Evolutionary conservation across 2,113 vertebrate genomes (phyloP).

Genomic region (Chaetura pelagica): DNA sequence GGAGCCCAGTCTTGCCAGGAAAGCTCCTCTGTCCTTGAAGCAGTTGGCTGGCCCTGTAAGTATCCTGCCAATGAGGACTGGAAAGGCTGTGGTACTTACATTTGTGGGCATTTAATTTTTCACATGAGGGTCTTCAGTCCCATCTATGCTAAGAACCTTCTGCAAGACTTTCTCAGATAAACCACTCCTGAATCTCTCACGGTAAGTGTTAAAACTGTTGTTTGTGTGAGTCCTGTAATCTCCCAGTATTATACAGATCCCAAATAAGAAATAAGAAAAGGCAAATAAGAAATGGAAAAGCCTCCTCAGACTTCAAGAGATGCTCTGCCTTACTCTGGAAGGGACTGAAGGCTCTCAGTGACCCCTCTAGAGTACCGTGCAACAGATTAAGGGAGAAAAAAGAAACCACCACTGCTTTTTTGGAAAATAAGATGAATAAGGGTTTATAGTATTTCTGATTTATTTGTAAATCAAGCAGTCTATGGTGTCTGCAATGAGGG

Average conservation of each 20-base stretch:
- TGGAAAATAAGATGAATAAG: not conserved
- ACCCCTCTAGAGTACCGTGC: not conserved
- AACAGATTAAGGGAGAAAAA: not conserved
- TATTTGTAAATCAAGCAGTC: not conserved
- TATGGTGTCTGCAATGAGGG: not conserved
- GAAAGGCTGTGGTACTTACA: not conserved
- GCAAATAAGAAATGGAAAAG: not conserved
- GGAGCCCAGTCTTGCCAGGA: not conserved
- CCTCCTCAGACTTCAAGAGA: not conserved
- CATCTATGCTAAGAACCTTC: rapidly evolving
- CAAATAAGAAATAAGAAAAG: too few relatives aligned
- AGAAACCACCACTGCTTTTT: not conserved
- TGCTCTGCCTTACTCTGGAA: not conserved
- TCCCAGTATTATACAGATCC: not conserved
- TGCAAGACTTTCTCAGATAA: not conserved
- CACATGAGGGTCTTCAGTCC: not conserved
- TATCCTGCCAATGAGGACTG: not conserved
- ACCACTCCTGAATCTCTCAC: not conserved
- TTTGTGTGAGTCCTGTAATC: not conserved
- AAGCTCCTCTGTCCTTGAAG: not conserved
- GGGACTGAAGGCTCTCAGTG: not conserved
- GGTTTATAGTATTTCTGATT: not conserved
- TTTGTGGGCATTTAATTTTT: not conserved
- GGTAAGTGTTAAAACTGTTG: not conserved
- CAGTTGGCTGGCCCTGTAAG: not conserved